A percentile compares a stretch with the other conserved stretches of the same genome.
These are phyloP conservation scores for Ridgeia piscesae DNA, from an alignment of 1,140 invertebrate genomes.

Conservation along the genomic window DNA sequence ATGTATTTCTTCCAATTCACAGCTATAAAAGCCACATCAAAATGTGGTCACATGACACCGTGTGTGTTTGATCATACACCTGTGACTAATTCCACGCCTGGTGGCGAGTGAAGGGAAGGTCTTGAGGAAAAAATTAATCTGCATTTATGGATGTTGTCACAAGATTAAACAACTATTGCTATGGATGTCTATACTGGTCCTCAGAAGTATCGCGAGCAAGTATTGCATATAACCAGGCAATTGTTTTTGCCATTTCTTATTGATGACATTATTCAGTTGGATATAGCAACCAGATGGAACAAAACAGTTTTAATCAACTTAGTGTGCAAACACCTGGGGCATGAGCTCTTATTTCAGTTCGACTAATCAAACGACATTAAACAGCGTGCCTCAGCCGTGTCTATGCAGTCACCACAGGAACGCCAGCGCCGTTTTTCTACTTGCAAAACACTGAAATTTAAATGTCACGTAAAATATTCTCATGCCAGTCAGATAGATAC, in stretches of 20 bases:
- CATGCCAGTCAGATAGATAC: too few relatives aligned
- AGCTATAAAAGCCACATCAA: background rate
- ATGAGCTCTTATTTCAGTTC: background rate
- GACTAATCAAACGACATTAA: background rate
- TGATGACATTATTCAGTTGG: background rate
- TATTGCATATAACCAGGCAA: background rate
- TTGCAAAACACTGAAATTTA: too few relatives aligned
- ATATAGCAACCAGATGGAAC: conserved; percentile 5
- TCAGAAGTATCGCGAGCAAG: background rate
- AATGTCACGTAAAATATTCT: too few relatives aligned
- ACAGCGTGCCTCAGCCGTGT: background rate
- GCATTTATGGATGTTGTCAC: background rate
- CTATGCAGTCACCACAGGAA: background rate
- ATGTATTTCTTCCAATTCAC: background rate
- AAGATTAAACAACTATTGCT: background rate
- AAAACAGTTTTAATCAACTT: conserved; percentile 6
- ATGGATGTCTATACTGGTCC: background rate
- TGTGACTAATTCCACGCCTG: background rate
- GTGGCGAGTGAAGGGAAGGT: background rate
- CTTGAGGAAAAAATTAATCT: background rate
- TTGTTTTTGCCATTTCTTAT: background rate
- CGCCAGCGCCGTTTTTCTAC: too few relatives aligned
- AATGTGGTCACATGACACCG: background rate
- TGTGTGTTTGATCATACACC: background rate
- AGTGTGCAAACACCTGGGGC: background rate